A percentile compares a stretch with the other conserved stretches of the same genome.
Evolutionary conservation across 2,113 vertebrate species (phyloP).

Genomic region (Clupea harengus): DNA sequence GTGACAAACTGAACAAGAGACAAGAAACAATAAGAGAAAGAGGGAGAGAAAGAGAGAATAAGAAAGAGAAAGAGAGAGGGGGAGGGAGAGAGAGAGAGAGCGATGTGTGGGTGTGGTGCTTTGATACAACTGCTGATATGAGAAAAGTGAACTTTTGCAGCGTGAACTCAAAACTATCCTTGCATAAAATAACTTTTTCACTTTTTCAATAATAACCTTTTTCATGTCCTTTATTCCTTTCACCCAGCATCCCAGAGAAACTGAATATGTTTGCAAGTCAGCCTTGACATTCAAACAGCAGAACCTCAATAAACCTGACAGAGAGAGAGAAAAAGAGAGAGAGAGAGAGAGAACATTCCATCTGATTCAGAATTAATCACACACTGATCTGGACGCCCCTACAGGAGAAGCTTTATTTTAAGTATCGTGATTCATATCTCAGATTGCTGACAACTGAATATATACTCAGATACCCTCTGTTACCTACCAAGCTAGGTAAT

Average conservation of each 20-base stretch:
- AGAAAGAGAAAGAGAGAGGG: too few species aligned
- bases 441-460: too few species aligned
- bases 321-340: conserved; percentile 15
- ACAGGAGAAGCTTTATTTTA: background rate
- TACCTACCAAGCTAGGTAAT: too few species aligned
- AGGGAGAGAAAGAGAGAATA: too few species aligned
- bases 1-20: too few species aligned
- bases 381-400: background rate
- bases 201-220: background rate
- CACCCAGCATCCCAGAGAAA: conserved; percentile 10
- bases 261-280: conserved; percentile 17
- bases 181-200: background rate
- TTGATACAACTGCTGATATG: background rate
- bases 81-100: background rate
- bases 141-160: background rate
- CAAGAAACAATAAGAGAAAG: too few species aligned
- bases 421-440: background rate
- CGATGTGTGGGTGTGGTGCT: background rate
- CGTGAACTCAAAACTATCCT: background rate
- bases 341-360: conserved; percentile 11
- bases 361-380: background rate
- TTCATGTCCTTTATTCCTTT: background rate
- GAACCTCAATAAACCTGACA: conserved; percentile 18
- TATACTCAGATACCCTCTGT: too few species aligned
- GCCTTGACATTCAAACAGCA: conserved; percentile 15